Percentiles rank a stretch among this genome's conserved stretches.
phyloP scores from a whole-genome alignment of 2,888 invertebrate species.

The Mamestra brassicae region DNA sequence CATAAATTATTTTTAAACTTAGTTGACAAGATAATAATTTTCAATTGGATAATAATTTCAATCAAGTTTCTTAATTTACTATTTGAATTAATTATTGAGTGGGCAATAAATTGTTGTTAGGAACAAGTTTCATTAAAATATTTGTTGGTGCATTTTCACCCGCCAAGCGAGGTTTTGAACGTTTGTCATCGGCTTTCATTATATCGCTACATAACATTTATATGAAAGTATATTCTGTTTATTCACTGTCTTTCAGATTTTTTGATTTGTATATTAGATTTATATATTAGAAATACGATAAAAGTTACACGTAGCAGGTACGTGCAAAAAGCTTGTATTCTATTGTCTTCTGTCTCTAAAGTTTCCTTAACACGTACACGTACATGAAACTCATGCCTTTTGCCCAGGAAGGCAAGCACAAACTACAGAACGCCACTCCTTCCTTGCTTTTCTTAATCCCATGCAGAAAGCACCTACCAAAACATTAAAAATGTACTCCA shows the following conservation, averaged over 20 bases:
- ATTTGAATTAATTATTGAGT: conserved; percentile 38
- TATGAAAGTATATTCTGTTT: no score
- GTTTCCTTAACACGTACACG: not conserved
- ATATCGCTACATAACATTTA: no score
- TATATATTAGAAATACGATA: no score
- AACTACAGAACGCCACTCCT: no score
- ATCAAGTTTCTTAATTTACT: conserved; percentile 49
- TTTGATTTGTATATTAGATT: no score
- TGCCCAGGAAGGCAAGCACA: no score
- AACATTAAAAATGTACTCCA: not conserved
- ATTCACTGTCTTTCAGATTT: no score
- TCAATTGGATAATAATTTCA: conserved; percentile 45
- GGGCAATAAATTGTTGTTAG: conserved; percentile 32
- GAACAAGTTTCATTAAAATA: not conserved
- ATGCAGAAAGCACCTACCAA: not conserved
- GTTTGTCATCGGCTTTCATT: not conserved
- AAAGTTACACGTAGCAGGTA: no score
- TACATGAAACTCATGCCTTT: no score
- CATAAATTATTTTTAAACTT: conserved; percentile 36
- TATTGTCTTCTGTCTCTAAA: no score
- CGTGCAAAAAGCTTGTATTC: no score
- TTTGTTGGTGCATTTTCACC: not conserved
- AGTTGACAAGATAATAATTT: conserved; percentile 29
- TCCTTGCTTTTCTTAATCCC: not conserved
- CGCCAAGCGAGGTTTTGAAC: not conserved